Evolutionary conservation across 1,140 invertebrate species (phyloP), one percentile per base, ranked within the genome.

Genomic region (Ceratoteleas bidentatus): DNA sequence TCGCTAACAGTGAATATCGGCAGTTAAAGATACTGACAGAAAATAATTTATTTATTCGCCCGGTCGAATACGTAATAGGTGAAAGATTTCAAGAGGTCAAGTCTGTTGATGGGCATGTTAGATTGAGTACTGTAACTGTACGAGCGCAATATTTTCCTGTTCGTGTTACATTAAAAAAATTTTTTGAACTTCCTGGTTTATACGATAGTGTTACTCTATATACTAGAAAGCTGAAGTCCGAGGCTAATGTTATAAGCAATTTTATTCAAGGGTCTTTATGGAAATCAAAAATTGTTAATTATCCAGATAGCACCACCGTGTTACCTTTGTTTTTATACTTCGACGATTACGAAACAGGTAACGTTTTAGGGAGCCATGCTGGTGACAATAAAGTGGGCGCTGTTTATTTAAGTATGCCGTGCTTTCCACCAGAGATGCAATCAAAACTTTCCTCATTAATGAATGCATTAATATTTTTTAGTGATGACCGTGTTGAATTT

Each of bases 181-280:
- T 78, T 0, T 78, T 65, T 50, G 43, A 70, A 72, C 15, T 69
- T 0, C 56, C 74, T 10, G 11, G 13, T 38, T 52, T 78, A 7
- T 70, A 56, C 36, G 38, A 40, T 7, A 8, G 49, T 72, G 40
- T 58, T 78, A 10, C 4, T 15, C 8, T 79, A 73, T 32, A 60
- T 45, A 72, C 0, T n/a, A n/a, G 24, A 33, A 60, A 66, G 32
- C 54, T 79, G 32, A 9, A 58, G 38, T 60, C 9, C 2, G 68
- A 72, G 54, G 45, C 16, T n/a, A 33, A 57, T n/a, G 36, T 73
- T 3, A 16, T 66, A 10, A 50, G 50, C 52, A 79, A 79, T 50
- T 72, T 79, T 47, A 57, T 81, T 9, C 70, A 74, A 36, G 52
- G 54, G 11, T 47, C 65, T 16, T 69, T 81, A 13, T 74, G 69